A percentile compares a stretch with the other conserved stretches of the same genome.
These are phyloP conservation scores for Onthophagus sagittarius DNA, from an alignment of 2,888 invertebrate genomes.

Conservation along the genomic window DNA sequence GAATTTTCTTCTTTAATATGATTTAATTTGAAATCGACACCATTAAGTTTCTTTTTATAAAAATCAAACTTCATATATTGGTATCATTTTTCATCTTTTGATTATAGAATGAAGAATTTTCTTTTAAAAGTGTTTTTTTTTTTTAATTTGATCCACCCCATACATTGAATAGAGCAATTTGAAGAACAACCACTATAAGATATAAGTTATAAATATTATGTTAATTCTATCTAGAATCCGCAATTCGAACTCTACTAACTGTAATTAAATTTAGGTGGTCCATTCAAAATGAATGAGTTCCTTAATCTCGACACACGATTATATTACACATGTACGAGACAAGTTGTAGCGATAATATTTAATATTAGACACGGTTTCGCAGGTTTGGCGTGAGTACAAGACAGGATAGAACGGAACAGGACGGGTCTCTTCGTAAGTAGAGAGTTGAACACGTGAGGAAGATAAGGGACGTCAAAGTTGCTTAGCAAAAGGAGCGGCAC, in stretches of 20 bases:
- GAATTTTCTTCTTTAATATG: too few species aligned
- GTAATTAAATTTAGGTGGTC: neutral
- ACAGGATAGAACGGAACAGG: neutral
- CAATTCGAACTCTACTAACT: neutral
- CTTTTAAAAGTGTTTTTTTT: too few species aligned
- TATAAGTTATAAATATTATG: too few species aligned
- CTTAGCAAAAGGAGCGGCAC: constrained; percentile 13
- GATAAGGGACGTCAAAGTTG: constrained; percentile 10
- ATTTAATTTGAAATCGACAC: too few species aligned
- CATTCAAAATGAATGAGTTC: neutral
- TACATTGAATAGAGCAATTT: too few species aligned
- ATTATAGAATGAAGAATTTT: too few species aligned
- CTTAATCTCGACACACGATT: neutral
- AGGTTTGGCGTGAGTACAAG: neutral
- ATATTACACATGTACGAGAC: constrained; percentile 30
- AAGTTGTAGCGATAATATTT: constrained; percentile 24
- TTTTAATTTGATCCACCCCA: too few species aligned
- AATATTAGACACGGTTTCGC: constrained; percentile 21
- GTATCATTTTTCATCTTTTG: too few species aligned
- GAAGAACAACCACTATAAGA: too few species aligned
- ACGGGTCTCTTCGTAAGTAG: neutral
- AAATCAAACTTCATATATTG: too few species aligned
- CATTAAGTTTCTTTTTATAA: too few species aligned
- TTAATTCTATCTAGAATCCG: too few species aligned
- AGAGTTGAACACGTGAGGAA: constrained; percentile 4